Conservation (phyloP, 2,113 vertebrate genomes). For the Prinia subflava region DNA sequence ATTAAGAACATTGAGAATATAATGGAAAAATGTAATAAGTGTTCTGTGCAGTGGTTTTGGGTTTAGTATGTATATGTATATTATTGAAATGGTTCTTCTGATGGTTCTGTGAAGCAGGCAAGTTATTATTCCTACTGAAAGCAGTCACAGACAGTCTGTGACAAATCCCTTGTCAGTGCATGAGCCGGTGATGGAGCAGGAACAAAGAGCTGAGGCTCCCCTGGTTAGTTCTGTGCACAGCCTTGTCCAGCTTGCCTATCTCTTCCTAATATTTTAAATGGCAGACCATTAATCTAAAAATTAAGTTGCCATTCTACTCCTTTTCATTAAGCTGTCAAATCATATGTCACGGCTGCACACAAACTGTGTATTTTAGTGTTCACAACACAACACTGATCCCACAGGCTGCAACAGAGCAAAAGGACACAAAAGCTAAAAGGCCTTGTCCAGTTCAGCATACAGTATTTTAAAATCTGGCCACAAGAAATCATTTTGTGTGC, state of each 20-base stretch:
- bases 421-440: neutral
- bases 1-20: neutral
- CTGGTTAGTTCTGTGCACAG: rapidly evolving
- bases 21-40: neutral
- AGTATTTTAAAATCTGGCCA: neutral
- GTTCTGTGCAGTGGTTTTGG: neutral
- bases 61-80: neutral
- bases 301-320: neutral
- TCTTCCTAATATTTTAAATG: neutral
- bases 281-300: neutral
- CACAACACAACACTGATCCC: neutral
- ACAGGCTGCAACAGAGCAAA: neutral
- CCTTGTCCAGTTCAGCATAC: neutral
- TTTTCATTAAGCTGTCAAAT: neutral
- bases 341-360: neutral
- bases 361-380: neutral
- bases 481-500: neutral
- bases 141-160: neutral
- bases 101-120: neutral
- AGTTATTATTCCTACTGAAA: neutral
- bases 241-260: neutral
- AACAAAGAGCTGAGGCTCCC: neutral
- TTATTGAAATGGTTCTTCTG: neutral
- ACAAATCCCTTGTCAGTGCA: neutral
- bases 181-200: rapidly evolving